Evolutionary conservation across 2,888 invertebrate species (phyloP), one percentile per base, ranked within the genome.

Genomic region (Vanessa cardui): DNA sequence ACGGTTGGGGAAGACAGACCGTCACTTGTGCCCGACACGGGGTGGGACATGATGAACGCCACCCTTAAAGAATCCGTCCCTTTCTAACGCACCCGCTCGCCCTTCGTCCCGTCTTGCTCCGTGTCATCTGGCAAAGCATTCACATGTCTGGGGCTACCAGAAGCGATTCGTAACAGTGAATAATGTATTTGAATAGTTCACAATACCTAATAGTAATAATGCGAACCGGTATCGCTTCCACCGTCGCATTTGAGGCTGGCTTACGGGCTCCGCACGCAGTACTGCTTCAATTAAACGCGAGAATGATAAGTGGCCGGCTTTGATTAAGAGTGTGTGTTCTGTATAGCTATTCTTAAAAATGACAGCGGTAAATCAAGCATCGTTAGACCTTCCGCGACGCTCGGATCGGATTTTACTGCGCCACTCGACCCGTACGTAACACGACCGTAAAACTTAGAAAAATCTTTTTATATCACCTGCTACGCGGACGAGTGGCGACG

Each of bases 111-210:
- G 70, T 80, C 79, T 83, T 84, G 72, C 78, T 77, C 76, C 66
- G 78, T 84, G 88, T 90, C 90, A 90, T 90, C 88, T 90, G 91
- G 88, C 89, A 80, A 80, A 79, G 83, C 84, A 83, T 84, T 87
- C 87, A 86, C 83, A 85, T 80, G 81, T 80, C 82, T 80, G 86
- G 87, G 89, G 86, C 83, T 79, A 88, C 89, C 87, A 89, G 86
- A 84, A 86, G 83, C 89, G 86, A 90, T 87, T 90, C 88, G 89
- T 86, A 88, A 90, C 90, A 88, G 86, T 88, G 89, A 88, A 88
- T 89, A 90, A 88, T 89, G 85, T 88, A 87, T 89, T 82, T 78
- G 81, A 83, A 83, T 79, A 77, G 80, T 84, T 84, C 83, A 87
- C 84, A 82, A 81, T 84, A 83, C 83, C 82, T 83, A 87, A 87